Percentiles rank a stretch among this genome's conserved stretches.
Conservation (phyloP, 2,888 invertebrate species). For the Listrodromus nycthemerus region DNA sequence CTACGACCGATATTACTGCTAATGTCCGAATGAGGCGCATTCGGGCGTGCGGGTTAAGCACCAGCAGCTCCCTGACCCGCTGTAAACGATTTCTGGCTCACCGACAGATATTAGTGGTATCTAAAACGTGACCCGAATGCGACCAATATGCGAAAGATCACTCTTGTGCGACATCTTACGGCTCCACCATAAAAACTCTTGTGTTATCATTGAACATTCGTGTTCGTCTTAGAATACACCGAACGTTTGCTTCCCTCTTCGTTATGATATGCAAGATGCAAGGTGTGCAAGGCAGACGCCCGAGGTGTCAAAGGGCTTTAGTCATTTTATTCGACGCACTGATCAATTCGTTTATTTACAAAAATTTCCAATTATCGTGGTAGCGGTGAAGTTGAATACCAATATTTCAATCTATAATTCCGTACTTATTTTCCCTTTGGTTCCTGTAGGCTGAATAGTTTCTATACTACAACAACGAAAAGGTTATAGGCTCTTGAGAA, state of each 20-base stretch:
- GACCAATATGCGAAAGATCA: slow-evolving; percentile 37
- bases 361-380: background rate
- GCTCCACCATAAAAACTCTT: slow-evolving; percentile 60
- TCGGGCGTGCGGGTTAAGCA: slow-evolving; percentile 33
- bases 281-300: background rate
- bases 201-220: slow-evolving; percentile 57
- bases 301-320: background rate
- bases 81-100: slow-evolving; percentile 56
- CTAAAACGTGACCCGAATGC: slow-evolving; percentile 62
- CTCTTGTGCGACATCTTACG: slow-evolving; percentile 19
- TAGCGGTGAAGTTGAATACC: background rate
- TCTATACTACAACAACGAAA: background rate
- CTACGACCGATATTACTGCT: background rate
- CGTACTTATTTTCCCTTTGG: background rate
- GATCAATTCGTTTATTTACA: background rate
- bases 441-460: background rate
- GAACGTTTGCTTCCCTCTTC: background rate
- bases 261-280: slow-evolving; percentile 10
- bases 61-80: slow-evolving; percentile 17
- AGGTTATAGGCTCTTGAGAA: background rate
- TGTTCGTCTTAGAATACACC: slow-evolving; percentile 31
- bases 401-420: background rate
- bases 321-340: background rate
- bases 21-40: slow-evolving; percentile 43
- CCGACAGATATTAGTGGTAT: slow-evolving; percentile 63